Evolutionary conservation across 2,113 vertebrate species (phyloP).

Genomic region (Nyctereutes procyonoides): DNA sequence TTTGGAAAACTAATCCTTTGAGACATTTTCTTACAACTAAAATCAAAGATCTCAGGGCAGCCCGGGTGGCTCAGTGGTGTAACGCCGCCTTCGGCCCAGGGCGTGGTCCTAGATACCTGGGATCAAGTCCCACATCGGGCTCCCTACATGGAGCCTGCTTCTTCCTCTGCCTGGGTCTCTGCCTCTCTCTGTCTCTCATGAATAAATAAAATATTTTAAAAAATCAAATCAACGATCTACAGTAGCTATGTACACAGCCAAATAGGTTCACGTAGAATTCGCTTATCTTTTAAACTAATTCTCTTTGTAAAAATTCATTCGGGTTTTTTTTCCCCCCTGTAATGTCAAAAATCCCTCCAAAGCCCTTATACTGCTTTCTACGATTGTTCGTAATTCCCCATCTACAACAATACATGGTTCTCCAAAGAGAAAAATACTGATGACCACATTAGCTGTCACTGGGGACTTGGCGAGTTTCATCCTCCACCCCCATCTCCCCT

Average conservation of each 20-base stretch:
- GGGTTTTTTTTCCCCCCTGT: neutral
- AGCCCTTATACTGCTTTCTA: neutral
- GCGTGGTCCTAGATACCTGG: no score
- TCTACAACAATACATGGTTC: neutral
- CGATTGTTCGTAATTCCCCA: neutral
- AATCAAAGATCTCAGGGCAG: neutral
- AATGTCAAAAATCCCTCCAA: conserved; percentile 16
- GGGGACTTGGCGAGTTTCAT: neutral
- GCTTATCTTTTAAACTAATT: neutral
- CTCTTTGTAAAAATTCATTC: neutral
- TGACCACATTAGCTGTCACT: neutral
- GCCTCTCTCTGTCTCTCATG: no score
- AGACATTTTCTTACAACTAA: neutral
- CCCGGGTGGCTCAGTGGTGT: no score
- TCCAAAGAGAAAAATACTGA: neutral
- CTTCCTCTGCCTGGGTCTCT: no score
- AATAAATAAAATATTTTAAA: no score
- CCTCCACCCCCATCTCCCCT: neutral
- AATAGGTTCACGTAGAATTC: neutral
- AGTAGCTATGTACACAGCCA: neutral
- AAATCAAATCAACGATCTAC: neutral
- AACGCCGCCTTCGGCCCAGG: no score
- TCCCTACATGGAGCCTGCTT: no score
- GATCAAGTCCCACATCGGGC: no score
- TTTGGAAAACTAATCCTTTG: neutral